These are phyloP conservation scores for Drosophila melanica DNA, from an alignment of 1,140 invertebrate genomes.

Conservation along the genomic window DNA sequence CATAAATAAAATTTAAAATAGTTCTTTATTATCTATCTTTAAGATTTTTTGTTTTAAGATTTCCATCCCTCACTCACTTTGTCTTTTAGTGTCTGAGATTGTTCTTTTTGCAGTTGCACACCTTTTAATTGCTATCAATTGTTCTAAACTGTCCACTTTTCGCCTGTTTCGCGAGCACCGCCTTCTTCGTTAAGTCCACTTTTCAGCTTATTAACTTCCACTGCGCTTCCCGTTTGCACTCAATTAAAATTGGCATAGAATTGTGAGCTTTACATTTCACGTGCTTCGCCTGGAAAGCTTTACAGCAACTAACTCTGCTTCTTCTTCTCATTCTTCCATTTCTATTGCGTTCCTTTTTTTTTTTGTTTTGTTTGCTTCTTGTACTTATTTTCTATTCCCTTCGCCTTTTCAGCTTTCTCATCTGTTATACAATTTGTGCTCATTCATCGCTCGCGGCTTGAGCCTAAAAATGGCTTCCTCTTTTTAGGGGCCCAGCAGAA, in stretches of 20 bases:
- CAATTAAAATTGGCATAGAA: conserved; percentile 74
- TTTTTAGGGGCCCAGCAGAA: conserved; percentile 43
- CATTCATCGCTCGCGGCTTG: conserved; percentile 75
- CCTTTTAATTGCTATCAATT: conserved; percentile 58
- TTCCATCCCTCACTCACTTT: not conserved
- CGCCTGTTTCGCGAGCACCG: not conserved
- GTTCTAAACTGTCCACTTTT: conserved; percentile 40
- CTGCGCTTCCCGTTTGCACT: conserved; percentile 51
- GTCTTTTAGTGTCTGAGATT: not conserved
- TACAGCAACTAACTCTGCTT: conserved; percentile 7
- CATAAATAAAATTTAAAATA: too few species aligned
- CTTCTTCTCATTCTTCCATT: conserved; percentile 13
- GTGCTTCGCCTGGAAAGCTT: conserved; percentile 39
- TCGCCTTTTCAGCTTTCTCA: conserved; percentile 56
- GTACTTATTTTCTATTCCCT: conserved; percentile 35
- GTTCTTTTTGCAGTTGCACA: conserved; percentile 18
- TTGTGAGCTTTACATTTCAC: conserved; percentile 55
- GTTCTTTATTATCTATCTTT: too few species aligned
- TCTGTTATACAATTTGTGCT: conserved; percentile 72
- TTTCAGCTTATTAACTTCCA: conserved; percentile 59
- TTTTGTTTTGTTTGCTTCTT: conserved; percentile 1
- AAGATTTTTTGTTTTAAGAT: too few species aligned
- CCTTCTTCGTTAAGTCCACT: conserved; percentile 50
- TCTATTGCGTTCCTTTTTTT: not conserved
- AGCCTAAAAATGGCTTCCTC: conserved; percentile 70